A percentile compares a stretch with the other conserved stretches of the same genome.
Evolutionary conservation across 1,140 invertebrate genomes (phyloP).

Genomic region (Pseudomyrmex dendroicus): DNA sequence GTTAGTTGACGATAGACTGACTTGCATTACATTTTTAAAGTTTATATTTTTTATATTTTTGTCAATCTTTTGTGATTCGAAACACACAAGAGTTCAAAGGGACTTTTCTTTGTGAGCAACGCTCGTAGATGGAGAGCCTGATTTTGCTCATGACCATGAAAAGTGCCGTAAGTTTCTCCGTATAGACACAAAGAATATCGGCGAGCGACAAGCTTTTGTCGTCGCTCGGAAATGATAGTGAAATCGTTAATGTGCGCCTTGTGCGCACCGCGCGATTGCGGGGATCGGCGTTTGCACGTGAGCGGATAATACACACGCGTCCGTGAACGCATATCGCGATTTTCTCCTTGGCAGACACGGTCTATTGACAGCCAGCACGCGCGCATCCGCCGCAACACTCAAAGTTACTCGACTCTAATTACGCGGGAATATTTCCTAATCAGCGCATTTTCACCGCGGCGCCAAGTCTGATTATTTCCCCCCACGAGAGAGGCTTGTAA

Average conservation of each 20-base stretch:
- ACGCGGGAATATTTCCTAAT: conserved; percentile 80
- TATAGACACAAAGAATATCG: not conserved
- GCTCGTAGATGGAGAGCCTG: not conserved
- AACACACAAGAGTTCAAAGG: too few relatives aligned
- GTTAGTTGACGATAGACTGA: too few relatives aligned
- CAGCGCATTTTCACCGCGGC: conserved; percentile 74
- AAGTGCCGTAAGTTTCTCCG: conserved; percentile 43
- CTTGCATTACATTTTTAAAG: too few relatives aligned
- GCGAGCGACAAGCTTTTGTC: conserved; percentile 19
- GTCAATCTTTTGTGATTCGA: too few relatives aligned
- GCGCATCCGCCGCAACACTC: conserved; percentile 66
- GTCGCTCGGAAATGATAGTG: conserved; percentile 62
- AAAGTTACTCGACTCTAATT: conserved; percentile 75
- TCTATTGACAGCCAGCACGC: conserved; percentile 71
- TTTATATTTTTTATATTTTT: not conserved
- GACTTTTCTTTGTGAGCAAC: too few relatives aligned
- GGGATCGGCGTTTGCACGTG: conserved; percentile 34
- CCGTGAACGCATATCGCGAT: conserved; percentile 54
- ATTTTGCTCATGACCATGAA: conserved; percentile 20
- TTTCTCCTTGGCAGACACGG: conserved; percentile 70
- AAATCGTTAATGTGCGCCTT: conserved; percentile 64
- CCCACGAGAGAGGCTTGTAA: conserved; percentile 29
- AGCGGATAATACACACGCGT: conserved; percentile 52
- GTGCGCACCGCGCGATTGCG: conserved; percentile 43
- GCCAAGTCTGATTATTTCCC: conserved; percentile 49